Conservation (phyloP, 2,113 vertebrate genomes). For the Pampusana beccarii region DNA sequence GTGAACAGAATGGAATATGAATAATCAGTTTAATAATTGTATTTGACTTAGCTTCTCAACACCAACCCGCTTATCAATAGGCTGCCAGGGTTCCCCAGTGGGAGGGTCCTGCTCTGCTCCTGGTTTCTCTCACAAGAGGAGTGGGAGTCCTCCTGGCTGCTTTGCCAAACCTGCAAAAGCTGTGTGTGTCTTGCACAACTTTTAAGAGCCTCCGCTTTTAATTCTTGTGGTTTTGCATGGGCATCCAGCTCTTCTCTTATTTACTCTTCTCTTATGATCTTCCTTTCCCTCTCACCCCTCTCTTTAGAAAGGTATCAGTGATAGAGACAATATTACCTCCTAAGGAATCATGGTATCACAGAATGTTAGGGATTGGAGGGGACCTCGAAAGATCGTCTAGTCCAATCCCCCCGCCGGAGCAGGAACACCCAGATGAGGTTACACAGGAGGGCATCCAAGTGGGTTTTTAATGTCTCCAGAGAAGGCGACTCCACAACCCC, state of each 20-base stretch:
- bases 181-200: not conserved
- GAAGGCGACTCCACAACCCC: too few relatives aligned
- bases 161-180: not conserved
- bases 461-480: too few relatives aligned
- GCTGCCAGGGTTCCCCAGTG: not conserved
- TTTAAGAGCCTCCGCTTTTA: not conserved
- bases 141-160: not conserved
- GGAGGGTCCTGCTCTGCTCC: not conserved
- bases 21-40: slow-evolving; percentile 39
- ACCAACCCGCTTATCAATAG: not conserved
- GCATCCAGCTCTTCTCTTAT: not conserved
- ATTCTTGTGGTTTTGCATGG: not conserved
- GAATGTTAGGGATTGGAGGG: too few relatives aligned
- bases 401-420: too few relatives aligned
- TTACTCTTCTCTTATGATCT: not conserved
- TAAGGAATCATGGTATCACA: not conserved
- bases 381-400: too few relatives aligned
- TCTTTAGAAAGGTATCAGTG: not conserved
- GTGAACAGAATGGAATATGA: slow-evolving; percentile 22
- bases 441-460: too few relatives aligned
- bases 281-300: not conserved
- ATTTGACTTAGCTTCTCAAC: slow-evolving; percentile 12
- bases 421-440: too few relatives aligned
- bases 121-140: accelerated
- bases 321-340: not conserved